Evolutionary conservation across 2,113 vertebrate genomes (phyloP).

Genomic region (Gnathonemus longibarbis): DNA sequence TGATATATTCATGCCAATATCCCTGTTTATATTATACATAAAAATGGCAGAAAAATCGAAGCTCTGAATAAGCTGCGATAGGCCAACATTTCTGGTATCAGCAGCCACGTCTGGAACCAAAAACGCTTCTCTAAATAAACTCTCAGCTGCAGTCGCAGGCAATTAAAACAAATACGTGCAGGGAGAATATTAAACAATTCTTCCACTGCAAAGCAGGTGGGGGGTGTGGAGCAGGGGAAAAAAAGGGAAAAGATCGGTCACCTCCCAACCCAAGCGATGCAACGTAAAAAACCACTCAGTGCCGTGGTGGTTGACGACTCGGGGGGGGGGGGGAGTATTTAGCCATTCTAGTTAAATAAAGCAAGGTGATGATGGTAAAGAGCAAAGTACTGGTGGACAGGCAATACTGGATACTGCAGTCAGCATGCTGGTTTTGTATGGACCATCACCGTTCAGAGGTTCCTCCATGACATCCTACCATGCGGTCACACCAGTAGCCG

Average conservation of each 20-base stretch:
- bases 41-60: background rate
- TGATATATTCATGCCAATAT: background rate
- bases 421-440: background rate
- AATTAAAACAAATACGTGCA: constrained; percentile 47
- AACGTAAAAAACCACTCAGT: background rate
- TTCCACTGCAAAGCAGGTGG: background rate
- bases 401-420: background rate
- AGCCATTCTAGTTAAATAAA: background rate
- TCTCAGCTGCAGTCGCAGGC: constrained; percentile 32
- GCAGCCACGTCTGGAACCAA: constrained; percentile 34
- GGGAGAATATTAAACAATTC: constrained; percentile 2
- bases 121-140: constrained; percentile 30
- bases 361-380: background rate
- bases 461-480: background rate
- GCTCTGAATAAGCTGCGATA: background rate
- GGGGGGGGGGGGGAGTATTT: background rate
- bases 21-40: background rate
- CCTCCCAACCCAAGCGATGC: background rate
- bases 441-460: background rate
- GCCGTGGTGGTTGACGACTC: background rate
- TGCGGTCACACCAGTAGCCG: background rate
- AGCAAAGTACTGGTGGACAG: background rate
- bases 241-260: background rate
- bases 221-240: background rate
- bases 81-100: constrained; percentile 36